These are phyloP conservation scores for Chloroceryle aenea DNA, from an alignment of 2,113 vertebrate genomes.

Conservation along the genomic window DNA sequence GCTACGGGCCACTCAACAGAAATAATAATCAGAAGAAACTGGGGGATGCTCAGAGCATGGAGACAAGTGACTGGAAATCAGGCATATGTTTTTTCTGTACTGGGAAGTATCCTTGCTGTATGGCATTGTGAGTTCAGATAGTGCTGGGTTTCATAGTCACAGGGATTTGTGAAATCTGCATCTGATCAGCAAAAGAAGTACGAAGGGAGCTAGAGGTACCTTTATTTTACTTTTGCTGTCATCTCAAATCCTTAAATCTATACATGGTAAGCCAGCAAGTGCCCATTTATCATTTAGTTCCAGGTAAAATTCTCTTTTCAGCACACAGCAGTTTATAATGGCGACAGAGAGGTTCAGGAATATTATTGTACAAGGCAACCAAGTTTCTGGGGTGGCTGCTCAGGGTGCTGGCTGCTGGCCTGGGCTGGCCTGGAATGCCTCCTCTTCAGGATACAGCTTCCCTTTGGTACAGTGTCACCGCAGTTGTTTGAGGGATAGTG, in stretches of 20 bases:
- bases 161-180: neutral
- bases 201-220: neutral
- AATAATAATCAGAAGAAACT: neutral
- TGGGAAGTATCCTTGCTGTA: neutral
- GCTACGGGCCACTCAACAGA: neutral
- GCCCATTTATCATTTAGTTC: neutral
- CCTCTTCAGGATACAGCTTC: neutral
- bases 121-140: neutral
- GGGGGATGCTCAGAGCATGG: neutral
- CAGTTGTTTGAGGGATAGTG: neutral
- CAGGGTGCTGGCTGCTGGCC: too few relatives aligned
- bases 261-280: neutral
- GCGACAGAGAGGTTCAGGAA: neutral
- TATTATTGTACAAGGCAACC: too few relatives aligned
- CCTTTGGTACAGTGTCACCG: neutral
- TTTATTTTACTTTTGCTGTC: neutral
- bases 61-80: neutral
- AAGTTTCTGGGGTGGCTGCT: neutral
- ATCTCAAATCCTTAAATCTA: neutral
- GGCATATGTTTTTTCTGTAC: neutral
- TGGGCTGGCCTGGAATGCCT: neutral
- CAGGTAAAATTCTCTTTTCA: neutral
- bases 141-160: neutral
- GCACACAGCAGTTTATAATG: neutral
- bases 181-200: neutral